Conservation (phyloP, 2,797 vertebrate genomes). For the Microchirus variegatus region DNA sequence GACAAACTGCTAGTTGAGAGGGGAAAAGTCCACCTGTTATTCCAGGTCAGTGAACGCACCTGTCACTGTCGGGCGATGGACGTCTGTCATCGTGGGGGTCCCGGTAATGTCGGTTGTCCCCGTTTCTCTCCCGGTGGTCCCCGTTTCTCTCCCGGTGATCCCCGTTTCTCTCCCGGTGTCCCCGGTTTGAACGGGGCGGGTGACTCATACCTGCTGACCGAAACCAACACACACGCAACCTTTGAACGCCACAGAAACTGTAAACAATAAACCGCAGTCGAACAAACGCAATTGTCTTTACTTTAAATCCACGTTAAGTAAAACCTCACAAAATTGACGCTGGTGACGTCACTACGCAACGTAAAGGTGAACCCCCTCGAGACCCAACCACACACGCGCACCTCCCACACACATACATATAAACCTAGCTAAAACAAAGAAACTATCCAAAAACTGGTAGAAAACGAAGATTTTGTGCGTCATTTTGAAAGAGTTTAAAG, state of each 20-base stretch:
- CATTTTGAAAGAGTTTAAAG: no score
- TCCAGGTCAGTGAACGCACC: conserved; percentile 44
- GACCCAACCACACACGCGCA: no score
- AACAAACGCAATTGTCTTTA: no score
- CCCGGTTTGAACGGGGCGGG: conserved; percentile 62
- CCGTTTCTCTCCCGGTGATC: conserved; percentile 64
- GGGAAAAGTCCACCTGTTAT: background rate
- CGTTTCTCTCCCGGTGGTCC: conserved; percentile 61
- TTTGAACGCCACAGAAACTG: background rate
- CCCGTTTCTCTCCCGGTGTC: conserved; percentile 67
- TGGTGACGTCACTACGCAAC: no score
- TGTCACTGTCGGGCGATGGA: conserved; percentile 42
- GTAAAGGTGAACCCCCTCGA: no score
- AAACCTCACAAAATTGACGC: no score
- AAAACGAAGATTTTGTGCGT: no score
- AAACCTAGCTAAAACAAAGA: background rate
- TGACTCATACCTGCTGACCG: conserved; percentile 74
- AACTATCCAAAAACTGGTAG: no score
- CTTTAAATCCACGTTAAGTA: no score
- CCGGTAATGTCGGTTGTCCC: conserved; percentile 42
- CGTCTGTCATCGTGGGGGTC: conserved; percentile 28
- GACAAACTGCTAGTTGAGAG: no score
- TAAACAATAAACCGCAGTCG: no score
- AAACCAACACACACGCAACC: background rate
- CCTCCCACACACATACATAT: background rate